phyloP scores from a whole-genome alignment of 1,140 invertebrate genomes.

The Sinonovacula constricta region DNA sequence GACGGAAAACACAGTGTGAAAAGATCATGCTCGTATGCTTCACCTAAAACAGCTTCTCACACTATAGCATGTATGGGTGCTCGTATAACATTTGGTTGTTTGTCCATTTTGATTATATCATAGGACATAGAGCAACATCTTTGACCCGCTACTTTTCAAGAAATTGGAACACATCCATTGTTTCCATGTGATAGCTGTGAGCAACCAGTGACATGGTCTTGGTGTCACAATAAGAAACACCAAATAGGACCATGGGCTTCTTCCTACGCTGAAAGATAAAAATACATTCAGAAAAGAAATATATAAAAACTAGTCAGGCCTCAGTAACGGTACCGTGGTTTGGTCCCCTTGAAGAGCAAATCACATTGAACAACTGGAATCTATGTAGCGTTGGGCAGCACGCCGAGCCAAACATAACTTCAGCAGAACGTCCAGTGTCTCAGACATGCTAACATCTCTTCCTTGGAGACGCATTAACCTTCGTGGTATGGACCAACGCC shows the following conservation, averaged over 20 bases:
- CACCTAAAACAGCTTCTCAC: conserved; percentile 7
- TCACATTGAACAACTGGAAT: not conserved
- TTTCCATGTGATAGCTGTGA: too few relatives aligned
- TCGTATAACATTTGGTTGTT: too few relatives aligned
- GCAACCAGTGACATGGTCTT: too few relatives aligned
- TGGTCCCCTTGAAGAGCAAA: conserved; percentile 20
- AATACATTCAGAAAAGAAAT: not conserved
- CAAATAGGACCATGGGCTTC: too few relatives aligned
- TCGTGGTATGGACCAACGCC: not conserved
- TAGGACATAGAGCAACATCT: too few relatives aligned
- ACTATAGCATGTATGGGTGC: too few relatives aligned
- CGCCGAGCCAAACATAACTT: not conserved
- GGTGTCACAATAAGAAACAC: too few relatives aligned
- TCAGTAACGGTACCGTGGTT: not conserved
- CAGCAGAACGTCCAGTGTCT: conserved; percentile 34
- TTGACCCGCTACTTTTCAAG: too few relatives aligned
- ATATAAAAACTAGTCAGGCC: conserved; percentile 3
- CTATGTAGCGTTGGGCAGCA: conserved; percentile 1
- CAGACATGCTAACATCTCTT: conserved; percentile 9
- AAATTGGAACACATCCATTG: too few relatives aligned
- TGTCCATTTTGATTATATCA: too few relatives aligned
- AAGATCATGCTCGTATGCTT: conserved; percentile 17
- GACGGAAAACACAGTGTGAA: too few relatives aligned
- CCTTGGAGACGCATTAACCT: conserved; percentile 7
- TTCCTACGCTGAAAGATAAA: conserved; percentile 5